Evolutionary conservation across 1,140 invertebrate genomes (phyloP).

Genomic region (Chironomus tepperi): DNA sequence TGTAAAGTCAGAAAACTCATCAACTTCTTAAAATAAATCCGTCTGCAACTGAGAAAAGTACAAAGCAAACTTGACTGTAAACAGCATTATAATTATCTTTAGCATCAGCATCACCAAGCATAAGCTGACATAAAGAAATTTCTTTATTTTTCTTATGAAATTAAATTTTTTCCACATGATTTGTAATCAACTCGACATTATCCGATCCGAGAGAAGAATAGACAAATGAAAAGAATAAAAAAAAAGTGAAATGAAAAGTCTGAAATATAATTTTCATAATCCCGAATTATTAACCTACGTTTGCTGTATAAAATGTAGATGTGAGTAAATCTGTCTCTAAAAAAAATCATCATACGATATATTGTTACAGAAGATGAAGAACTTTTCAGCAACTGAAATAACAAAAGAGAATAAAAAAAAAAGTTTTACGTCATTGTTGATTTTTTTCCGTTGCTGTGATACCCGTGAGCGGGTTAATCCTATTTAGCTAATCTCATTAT

Average conservation of each 20-base stretch:
- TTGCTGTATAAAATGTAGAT: not conserved
- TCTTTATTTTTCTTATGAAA: not conserved
- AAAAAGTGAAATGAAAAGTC: not conserved
- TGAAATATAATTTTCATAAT: slow-evolving; percentile 12
- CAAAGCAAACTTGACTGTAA: not conserved
- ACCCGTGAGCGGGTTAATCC: slow-evolving; percentile 5
- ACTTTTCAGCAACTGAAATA: not conserved
- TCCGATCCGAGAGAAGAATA: not conserved
- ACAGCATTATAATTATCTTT: not conserved
- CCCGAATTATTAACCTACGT: not conserved
- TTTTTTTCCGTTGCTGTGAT: not conserved
- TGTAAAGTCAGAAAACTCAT: no score
- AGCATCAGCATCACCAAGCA: not conserved
- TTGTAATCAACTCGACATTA: slow-evolving; percentile 1
- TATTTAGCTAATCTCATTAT: slow-evolving; percentile 14
- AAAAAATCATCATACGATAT: no score
- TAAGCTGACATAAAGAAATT: slow-evolving; percentile 8
- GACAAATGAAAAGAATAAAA: not conserved
- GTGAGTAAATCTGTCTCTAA: no score
- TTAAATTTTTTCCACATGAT: slow-evolving; percentile 1
- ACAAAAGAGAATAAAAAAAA: not conserved
- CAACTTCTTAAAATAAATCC: not conserved
- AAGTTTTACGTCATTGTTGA: not conserved
- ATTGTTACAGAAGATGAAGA: not conserved
- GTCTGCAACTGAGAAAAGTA: not conserved